Evolutionary conservation across 2,797 vertebrate genomes (phyloP), one percentile per base, ranked within the genome.

Genomic region (Spinus olivaceus): DNA sequence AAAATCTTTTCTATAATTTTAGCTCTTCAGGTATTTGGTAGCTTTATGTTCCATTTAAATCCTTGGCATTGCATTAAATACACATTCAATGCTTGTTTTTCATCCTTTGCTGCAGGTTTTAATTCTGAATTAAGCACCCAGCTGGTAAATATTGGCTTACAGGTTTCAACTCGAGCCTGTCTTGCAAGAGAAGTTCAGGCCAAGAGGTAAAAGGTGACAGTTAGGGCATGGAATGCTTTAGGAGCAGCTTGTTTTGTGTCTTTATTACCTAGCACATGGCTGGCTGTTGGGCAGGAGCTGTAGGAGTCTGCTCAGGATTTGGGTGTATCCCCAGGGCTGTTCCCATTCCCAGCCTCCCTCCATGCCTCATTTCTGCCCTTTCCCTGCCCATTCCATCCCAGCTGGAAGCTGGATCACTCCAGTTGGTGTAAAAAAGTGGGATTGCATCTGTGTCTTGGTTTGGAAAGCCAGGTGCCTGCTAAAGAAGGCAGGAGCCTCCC

Each of bases 141-240:
- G 78, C 63, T 47, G 11, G 54, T 71, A 57, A 85, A 86, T 49
- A 69, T 13, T 73, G 35, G 10, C 54, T 73, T 65, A 22, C 65
- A n/a, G 9, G 69, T 83, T 93, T 94, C 72, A 50, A 10, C 76
- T 33, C 44, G 86, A 87, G 53, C 60, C 66, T 53, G 61, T 41
- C 57, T 80, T 74, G 30, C 59, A 67, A 46, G 51, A 74, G 41
- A 35, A 42, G 49, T 78, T 88, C 30, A 93, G 41, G 57, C 64
- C 46, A 49, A 33, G 81, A 87, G 71, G 71, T 74, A 65, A 81
- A 92, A 92, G 72, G 76, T 82, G 81, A 73, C 46, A 16, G 23
- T 57, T 23, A 54, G 81, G 79, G 50, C 88, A 70, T 32, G 64
- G 54, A 82, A 12, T 77, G 20, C 17, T 93, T 59, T 30, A 27